phyloP scores from a whole-genome alignment of 2,797 vertebrate genomes.

The Sebastes umbrosus region DNA sequence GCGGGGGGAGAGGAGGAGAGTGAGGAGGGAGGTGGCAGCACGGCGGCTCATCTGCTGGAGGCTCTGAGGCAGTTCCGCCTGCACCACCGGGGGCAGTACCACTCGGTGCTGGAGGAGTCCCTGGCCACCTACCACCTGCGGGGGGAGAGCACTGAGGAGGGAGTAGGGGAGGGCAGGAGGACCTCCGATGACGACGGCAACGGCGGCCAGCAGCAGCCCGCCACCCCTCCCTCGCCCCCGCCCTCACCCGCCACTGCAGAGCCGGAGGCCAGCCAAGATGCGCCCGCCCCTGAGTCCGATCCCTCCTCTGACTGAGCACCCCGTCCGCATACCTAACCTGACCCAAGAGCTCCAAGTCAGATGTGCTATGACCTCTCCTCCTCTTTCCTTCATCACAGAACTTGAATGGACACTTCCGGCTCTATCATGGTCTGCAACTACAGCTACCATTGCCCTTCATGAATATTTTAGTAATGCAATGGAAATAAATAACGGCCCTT shows the following conservation, averaged over 20 bases:
- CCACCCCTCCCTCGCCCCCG: constrained; percentile 81
- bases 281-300: constrained; percentile 54
- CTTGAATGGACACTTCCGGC: constrained; percentile 48
- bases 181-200: constrained; percentile 49
- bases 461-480: constrained; percentile 1
- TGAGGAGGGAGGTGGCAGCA: constrained; percentile 86
- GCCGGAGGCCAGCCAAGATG: constrained; percentile 65
- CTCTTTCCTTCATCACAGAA: constrained; percentile 50
- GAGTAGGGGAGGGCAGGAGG: constrained; percentile 73
- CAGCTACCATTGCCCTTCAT: neutral
- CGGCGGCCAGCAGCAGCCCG: constrained; percentile 69
- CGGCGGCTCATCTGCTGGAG: constrained; percentile 92
- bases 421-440: neutral
- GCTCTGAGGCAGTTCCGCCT: constrained; percentile 97
- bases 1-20: constrained; percentile 85
- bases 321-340: constrained; percentile 14
- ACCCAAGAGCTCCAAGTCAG: constrained; percentile 40
- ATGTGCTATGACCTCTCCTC: constrained; percentile 47
- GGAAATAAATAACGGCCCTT: constrained; percentile 24
- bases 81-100: constrained; percentile 98
- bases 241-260: constrained; percentile 67
- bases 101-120: constrained; percentile 94
- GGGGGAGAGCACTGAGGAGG: constrained; percentile 57
- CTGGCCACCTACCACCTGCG: constrained; percentile 90
- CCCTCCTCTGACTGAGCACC: constrained; percentile 74